Evolutionary conservation across 2,797 vertebrate species (phyloP).

Genomic region (Acanthis flammea): DNA sequence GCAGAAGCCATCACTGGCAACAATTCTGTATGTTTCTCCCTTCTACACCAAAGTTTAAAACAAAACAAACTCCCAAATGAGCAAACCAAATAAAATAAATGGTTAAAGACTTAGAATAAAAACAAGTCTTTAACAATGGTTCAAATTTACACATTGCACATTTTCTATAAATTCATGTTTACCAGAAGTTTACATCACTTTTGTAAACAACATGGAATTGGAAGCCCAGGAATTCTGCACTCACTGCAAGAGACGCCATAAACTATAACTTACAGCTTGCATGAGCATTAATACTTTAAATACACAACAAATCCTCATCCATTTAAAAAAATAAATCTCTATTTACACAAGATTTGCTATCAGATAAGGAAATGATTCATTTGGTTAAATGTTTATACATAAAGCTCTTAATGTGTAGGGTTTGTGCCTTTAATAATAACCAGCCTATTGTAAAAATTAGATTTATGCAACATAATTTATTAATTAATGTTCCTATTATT

Average conservation of each 20-base stretch:
- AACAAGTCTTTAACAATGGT: background rate
- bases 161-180: background rate
- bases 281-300: background rate
- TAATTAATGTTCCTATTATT: background rate
- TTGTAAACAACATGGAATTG: background rate
- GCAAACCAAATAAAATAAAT: background rate
- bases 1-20: background rate
- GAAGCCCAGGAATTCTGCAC: background rate
- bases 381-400: background rate
- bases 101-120: background rate
- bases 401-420: background rate
- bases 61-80: background rate
- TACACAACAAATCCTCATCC: background rate
- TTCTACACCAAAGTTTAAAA: background rate
- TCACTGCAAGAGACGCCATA: background rate
- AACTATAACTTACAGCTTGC: background rate
- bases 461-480: background rate
- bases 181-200: background rate
- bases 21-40: background rate
- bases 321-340: background rate
- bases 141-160: background rate
- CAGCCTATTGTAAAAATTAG: background rate
- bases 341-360: background rate
- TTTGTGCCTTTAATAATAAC: conserved; percentile 5
- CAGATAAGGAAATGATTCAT: background rate